Conservation (phyloP, 1,140 invertebrate species). For the Cepaea nemoralis region DNA sequence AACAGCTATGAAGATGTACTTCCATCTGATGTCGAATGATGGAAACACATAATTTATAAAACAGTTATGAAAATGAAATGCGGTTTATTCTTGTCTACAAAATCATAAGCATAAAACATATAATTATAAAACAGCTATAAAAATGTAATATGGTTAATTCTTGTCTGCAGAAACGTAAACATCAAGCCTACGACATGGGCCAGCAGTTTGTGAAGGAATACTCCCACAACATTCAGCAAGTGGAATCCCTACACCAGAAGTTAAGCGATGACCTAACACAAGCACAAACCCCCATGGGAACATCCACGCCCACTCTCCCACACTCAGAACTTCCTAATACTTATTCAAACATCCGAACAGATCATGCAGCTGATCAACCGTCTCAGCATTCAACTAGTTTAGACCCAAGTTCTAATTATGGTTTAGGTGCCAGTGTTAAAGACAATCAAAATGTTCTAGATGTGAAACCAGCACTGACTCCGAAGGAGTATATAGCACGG, state of each 20-base stretch:
- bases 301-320: background rate
- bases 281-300: background rate
- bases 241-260: constrained; percentile 6
- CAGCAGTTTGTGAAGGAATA: constrained; percentile 85
- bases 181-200: constrained; percentile 75
- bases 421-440: background rate
- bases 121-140: too few relatives aligned
- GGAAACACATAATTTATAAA: too few relatives aligned
- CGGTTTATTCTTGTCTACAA: too few relatives aligned
- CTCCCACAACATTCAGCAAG: constrained; percentile 67
- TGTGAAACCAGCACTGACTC: background rate
- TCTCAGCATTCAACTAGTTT: background rate
- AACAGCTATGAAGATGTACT: too few relatives aligned
- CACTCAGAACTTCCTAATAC: background rate
- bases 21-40: too few relatives aligned
- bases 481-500: background rate
- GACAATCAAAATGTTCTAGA: background rate
- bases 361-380: background rate
- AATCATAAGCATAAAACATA: too few relatives aligned
- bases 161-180: constrained; percentile 6
- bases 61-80: too few relatives aligned
- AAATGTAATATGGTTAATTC: too few relatives aligned
- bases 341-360: background rate
- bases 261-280: background rate
- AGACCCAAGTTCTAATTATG: background rate